phyloP scores from a whole-genome alignment of 2,113 vertebrate species.

The Thryonomys swinderianus region DNA sequence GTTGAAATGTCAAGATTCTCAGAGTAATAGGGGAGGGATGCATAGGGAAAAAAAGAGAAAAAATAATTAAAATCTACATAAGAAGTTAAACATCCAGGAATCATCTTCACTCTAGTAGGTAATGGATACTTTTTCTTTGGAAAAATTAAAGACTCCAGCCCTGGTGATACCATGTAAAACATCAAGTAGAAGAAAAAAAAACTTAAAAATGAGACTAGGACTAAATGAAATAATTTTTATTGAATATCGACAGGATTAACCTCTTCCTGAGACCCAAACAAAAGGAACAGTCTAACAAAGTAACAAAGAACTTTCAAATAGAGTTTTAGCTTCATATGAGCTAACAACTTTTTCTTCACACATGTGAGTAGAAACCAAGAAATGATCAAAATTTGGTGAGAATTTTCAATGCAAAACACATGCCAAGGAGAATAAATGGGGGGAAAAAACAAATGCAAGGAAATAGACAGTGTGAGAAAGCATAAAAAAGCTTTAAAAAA shows the following conservation, averaged over 20 bases:
- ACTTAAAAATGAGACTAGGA: neutral
- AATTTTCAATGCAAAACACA: neutral
- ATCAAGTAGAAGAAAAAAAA: neutral
- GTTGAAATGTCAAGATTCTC: neutral
- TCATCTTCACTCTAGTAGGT: neutral
- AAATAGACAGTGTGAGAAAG: neutral
- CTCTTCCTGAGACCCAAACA: neutral
- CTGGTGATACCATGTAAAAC: neutral
- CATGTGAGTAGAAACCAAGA: neutral
- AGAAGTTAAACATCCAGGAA: neutral
- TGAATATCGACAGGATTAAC: neutral
- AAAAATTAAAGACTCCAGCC: neutral
- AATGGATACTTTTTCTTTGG: neutral
- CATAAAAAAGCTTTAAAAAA: neutral
- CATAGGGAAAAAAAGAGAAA: neutral
- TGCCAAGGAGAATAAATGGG: neutral
- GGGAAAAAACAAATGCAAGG: neutral
- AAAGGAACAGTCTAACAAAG: neutral
- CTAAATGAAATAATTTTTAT: neutral
- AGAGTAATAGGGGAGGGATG: neutral
- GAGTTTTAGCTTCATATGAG: neutral
- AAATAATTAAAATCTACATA: neutral
- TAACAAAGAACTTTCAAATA: conserved; percentile 6
- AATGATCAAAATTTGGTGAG: neutral
- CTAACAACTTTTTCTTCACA: neutral